Conservation (phyloP, 2,797 vertebrate species). For the Tiaroga cobitis region DNA sequence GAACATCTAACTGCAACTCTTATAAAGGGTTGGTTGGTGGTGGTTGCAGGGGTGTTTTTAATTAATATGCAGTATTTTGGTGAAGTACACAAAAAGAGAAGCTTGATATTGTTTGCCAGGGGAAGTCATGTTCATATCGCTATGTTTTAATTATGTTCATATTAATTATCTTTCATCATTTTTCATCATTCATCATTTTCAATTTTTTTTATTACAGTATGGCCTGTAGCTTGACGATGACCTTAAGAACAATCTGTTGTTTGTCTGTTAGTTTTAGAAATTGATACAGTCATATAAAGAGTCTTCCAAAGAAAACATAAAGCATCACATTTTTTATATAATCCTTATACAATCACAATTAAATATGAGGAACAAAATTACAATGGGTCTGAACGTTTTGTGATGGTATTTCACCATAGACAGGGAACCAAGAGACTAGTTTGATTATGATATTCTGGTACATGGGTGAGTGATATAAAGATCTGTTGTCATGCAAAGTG, state of each 20-base stretch:
- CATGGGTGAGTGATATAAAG: neutral
- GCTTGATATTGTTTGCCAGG: neutral
- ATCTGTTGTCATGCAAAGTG: neutral
- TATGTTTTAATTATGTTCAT: too few species aligned
- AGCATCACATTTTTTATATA: neutral
- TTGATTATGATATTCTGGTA: neutral
- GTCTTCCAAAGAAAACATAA: too few species aligned
- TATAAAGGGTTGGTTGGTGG: neutral
- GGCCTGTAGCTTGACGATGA: too few species aligned
- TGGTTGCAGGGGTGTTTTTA: neutral
- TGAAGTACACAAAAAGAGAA: neutral
- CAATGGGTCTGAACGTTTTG: neutral
- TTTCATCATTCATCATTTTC: too few species aligned
- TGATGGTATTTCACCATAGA: neutral
- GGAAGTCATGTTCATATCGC: neutral
- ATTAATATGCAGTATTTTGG: neutral
- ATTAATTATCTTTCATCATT: too few species aligned
- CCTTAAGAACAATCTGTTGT: too few species aligned
- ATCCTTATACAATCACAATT: neutral
- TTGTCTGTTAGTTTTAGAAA: too few species aligned
- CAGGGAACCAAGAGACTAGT: neutral
- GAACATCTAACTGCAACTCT: neutral
- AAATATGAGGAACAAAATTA: neutral
- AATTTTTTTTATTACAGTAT: neutral
- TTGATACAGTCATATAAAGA: too few species aligned